A percentile compares a stretch with the other conserved stretches of the same genome.
These are phyloP conservation scores for Vultur gryphus DNA, from an alignment of 2,797 vertebrate genomes.

Conservation along the genomic window DNA sequence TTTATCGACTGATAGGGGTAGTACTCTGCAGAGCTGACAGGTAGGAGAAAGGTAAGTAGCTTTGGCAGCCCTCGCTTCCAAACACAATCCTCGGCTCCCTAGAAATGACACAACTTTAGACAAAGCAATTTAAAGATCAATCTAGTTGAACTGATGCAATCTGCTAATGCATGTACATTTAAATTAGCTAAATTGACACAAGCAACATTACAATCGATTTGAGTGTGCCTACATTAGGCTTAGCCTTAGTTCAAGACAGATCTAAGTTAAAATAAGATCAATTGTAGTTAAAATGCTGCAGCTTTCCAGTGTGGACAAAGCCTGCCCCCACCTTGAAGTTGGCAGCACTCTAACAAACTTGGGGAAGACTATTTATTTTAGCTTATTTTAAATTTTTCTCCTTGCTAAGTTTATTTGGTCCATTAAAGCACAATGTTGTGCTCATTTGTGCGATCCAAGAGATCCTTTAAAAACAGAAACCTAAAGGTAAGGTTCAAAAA, in stretches of 20 bases:
- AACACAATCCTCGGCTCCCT: background rate
- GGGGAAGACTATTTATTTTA: background rate
- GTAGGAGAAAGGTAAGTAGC: background rate
- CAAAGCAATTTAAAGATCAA: conserved; percentile 51
- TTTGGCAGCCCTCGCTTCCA: background rate
- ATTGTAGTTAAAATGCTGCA: background rate
- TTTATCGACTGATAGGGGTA: background rate
- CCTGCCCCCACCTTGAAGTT: background rate
- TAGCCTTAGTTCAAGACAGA: conserved; percentile 13
- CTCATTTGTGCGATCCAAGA: background rate
- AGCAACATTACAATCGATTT: conserved; percentile 28
- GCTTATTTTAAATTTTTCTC: background rate
- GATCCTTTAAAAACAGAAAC: background rate
- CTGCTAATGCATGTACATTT: conserved; percentile 51
- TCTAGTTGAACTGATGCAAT: conserved; percentile 39
- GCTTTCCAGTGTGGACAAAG: background rate
- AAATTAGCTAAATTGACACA: conserved; percentile 45
- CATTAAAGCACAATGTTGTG: background rate
- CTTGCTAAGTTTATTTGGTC: background rate
- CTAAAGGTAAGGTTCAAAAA: background rate
- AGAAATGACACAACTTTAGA: conserved; percentile 12
- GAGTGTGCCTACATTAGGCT: background rate
- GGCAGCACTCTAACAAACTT: background rate
- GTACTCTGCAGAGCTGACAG: background rate
- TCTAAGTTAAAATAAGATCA: conserved; percentile 21